Conservation (phyloP, 1,140 invertebrate species). For the Nebria ingens region DNA sequence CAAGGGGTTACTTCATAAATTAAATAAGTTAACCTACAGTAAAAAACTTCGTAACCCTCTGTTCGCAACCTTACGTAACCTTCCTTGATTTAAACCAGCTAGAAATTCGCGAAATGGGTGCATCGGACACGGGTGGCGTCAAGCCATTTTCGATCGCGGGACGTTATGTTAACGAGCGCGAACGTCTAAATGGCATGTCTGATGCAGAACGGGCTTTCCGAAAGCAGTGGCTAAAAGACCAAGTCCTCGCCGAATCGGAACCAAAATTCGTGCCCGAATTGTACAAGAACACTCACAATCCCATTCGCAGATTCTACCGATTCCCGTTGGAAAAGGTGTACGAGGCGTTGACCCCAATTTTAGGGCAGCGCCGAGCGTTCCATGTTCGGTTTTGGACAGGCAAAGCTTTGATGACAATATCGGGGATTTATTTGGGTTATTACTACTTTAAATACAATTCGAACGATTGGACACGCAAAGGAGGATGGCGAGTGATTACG, state of each 20-base stretch:
- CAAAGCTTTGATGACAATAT: constrained; percentile 44
- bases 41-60: too few species aligned
- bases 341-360: constrained; percentile 39
- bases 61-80: too few species aligned
- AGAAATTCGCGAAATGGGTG: background rate
- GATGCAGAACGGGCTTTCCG: constrained; percentile 73
- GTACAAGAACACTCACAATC: constrained; percentile 59
- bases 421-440: constrained; percentile 38
- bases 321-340: constrained; percentile 55
- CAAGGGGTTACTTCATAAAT: too few species aligned
- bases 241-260: constrained; percentile 60
- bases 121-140: constrained; percentile 46
- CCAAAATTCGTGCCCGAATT: constrained; percentile 54
- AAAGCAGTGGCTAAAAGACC: constrained; percentile 73
- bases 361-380: constrained; percentile 44
- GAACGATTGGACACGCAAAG: constrained; percentile 62
- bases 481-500: constrained; percentile 49
- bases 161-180: constrained; percentile 58
- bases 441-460: constrained; percentile 74
- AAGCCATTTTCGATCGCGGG: constrained; percentile 64
- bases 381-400: constrained; percentile 49
- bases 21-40: too few species aligned
- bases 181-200: constrained; percentile 71
- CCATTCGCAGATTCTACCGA: constrained; percentile 64
- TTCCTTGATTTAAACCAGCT: too few species aligned